Percentiles rank a stretch among this genome's conserved stretches.
These are phyloP conservation scores for Arizona elegans DNA, from an alignment of 2,113 vertebrate species.

Conservation along the genomic window DNA sequence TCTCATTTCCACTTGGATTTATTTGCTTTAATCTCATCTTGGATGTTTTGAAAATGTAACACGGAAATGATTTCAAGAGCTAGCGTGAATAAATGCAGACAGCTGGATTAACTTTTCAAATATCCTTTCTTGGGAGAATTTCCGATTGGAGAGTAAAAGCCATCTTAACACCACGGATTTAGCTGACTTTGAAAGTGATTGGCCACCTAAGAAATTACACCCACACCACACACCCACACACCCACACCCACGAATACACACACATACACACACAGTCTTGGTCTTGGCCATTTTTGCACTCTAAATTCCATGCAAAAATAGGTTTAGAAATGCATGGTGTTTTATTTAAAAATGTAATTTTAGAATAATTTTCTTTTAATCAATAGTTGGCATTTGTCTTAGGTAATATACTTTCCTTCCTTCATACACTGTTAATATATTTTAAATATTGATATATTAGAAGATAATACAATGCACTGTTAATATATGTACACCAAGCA, in stretches of 20 bases:
- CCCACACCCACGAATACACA: too few species aligned
- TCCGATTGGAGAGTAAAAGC: background rate
- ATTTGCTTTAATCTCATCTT: background rate
- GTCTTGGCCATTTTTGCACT: conserved; percentile 10
- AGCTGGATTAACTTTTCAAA: background rate
- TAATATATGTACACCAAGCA: background rate
- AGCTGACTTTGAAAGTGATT: conserved; percentile 25
- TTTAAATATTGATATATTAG: background rate
- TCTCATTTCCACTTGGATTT: background rate
- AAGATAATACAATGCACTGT: background rate
- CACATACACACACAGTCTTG: background rate
- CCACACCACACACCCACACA: background rate
- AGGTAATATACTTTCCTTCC: background rate
- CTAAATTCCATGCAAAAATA: background rate
- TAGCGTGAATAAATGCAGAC: background rate
- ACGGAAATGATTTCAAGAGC: background rate
- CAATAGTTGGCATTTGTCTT: background rate
- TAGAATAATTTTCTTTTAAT: background rate
- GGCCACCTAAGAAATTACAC: background rate
- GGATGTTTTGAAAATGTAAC: conserved; percentile 4
- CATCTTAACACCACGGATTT: background rate
- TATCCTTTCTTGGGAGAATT: background rate
- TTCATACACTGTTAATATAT: background rate
- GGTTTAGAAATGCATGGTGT: conserved; percentile 12
- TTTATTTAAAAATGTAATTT: conserved; percentile 39